phyloP scores from a whole-genome alignment of 2,797 vertebrate genomes.

The Labroides dimidiatus region DNA sequence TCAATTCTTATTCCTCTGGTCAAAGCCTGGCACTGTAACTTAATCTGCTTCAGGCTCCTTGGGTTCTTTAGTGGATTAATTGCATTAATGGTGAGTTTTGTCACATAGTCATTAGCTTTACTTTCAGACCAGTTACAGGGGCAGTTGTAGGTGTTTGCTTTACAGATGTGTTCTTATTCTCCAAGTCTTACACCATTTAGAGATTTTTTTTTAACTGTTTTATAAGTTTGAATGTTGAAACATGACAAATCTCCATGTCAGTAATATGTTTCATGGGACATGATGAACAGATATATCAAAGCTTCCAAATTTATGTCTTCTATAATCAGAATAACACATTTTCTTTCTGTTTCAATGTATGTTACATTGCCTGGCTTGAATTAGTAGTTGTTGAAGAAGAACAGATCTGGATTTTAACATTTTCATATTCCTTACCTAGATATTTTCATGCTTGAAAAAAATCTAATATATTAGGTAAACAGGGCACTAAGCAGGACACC shows the following conservation, averaged over 20 bases:
- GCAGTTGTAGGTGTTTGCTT: background rate
- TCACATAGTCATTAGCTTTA: constrained; percentile 10
- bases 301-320: background rate
- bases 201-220: constrained; percentile 1
- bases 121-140: background rate
- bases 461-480: too few species aligned
- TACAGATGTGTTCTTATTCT: background rate
- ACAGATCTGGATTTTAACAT: too few species aligned
- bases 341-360: background rate
- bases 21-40: constrained; percentile 20
- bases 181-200: background rate
- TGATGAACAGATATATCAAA: constrained; percentile 4
- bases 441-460: too few species aligned
- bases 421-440: too few species aligned
- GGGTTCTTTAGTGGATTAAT: constrained; percentile 30
- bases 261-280: background rate
- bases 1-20: background rate
- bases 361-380: background rate
- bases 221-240: background rate
- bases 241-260: too few species aligned
- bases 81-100: constrained; percentile 26
- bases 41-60: constrained; percentile 11
- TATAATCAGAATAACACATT: background rate
- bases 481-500: too few species aligned
- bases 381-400: background rate